These are phyloP conservation scores for Chrysolina haemoptera DNA, from an alignment of 2,888 invertebrate species.

Conservation along the genomic window DNA sequence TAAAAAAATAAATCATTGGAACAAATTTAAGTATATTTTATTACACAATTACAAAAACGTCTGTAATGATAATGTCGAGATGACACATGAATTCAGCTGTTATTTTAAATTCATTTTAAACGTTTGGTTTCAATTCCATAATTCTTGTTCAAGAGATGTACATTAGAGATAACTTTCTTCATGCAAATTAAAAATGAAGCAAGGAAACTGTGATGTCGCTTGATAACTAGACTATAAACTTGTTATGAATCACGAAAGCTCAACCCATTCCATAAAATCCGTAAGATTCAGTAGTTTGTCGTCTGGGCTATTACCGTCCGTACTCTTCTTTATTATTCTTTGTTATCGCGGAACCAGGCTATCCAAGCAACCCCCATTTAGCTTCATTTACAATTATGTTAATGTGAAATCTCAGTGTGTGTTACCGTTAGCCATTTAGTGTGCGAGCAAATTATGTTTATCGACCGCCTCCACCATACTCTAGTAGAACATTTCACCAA, in stretches of 20 bases:
- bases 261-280: background rate
- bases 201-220: too few relatives aligned
- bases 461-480: conserved; percentile 45
- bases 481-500: conserved; percentile 44
- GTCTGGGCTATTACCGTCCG: conserved; percentile 6
- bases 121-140: too few relatives aligned
- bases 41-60: too few relatives aligned
- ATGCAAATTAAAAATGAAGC: too few relatives aligned
- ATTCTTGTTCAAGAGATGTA: too few relatives aligned
- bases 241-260: background rate
- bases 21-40: too few relatives aligned
- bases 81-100: too few relatives aligned
- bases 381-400: conserved; percentile 60
- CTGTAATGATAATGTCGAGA: too few relatives aligned
- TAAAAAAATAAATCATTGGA: too few relatives aligned
- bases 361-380: conserved; percentile 52
- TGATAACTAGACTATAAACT: too few relatives aligned
- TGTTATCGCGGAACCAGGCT: conserved; percentile 24
- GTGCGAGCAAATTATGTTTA: conserved; percentile 56
- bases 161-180: too few relatives aligned
- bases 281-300: conserved; percentile 3
- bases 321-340: conserved; percentile 27
- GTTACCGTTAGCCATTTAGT: conserved; percentile 55
- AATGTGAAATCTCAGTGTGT: conserved; percentile 59
- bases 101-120: too few relatives aligned